Evolutionary conservation across 2,113 vertebrate genomes (phyloP).

Genomic region (Xenopus borealis): DNA sequence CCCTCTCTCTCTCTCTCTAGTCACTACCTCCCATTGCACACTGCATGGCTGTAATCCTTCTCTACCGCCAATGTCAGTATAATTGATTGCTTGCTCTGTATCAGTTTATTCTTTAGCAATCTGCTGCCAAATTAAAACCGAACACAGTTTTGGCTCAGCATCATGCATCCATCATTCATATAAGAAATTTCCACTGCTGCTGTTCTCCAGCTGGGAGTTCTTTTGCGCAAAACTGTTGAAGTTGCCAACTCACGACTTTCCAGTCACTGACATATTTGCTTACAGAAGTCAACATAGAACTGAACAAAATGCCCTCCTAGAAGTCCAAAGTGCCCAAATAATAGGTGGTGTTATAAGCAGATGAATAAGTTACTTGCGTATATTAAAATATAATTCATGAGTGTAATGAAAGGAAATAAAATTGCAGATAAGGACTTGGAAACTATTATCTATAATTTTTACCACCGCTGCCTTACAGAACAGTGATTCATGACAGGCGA

Average conservation of each 20-base stretch:
- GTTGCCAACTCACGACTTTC: slow-evolving; percentile 35
- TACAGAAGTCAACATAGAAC: slow-evolving; percentile 2
- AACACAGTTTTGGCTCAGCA: slow-evolving; percentile 37
- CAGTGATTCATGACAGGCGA: too few species aligned
- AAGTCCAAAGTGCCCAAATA: slow-evolving; percentile 1
- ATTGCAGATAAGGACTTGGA: too few species aligned
- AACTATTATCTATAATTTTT: too few species aligned
- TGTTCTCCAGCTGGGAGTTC: slow-evolving; percentile 45
- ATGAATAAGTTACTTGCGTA: too few species aligned
- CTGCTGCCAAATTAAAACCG: slow-evolving; percentile 43
- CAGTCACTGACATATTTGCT: slow-evolving; percentile 25
- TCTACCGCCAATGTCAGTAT: slow-evolving; percentile 7
- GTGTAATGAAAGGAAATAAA: too few species aligned
- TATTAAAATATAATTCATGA: too few species aligned
- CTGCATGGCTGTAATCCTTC: slow-evolving; percentile 13
- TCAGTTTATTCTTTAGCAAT: slow-evolving; percentile 47
- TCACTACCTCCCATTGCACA: slow-evolving; percentile 17
- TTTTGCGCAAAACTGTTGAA: slow-evolving; percentile 30
- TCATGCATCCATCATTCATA: slow-evolving; percentile 33
- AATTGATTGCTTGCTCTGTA: slow-evolving; percentile 42
- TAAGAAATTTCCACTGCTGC: slow-evolving; percentile 41
- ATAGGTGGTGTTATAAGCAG: background rate
- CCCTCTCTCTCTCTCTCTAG: background rate
- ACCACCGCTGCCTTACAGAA: too few species aligned
- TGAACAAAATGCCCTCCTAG: background rate